Base-by-base conservation (phyloP, 30 jellyfish, hydroid and myxozoan species). In the Rhopilema esculentum region DNA sequence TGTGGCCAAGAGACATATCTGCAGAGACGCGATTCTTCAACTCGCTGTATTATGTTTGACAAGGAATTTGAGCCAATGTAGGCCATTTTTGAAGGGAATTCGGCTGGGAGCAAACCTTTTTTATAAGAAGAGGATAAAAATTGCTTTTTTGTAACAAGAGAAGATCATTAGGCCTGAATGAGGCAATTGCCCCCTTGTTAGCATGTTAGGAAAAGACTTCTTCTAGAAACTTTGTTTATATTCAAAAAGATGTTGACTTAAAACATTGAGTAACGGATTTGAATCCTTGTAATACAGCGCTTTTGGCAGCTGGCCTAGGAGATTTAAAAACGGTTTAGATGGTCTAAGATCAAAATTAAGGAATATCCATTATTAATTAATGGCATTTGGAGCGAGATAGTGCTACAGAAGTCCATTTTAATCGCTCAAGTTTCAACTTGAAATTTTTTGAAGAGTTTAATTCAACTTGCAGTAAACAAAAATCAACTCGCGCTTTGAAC, bases 391-490 rank as follows among this genome's bases (percentile, higher is more conserved):
- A 23, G 77, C 77, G 77, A 66, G 32, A 66, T 22, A 20, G 77
- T 66, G 77, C 33, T 66, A 66, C 77, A 66, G 77, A 66, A 66
- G 33, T 23, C 20, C 32, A 66, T 66, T 66, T 20, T 66, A 66
- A 66, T 66, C 50, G 33, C 16, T 22, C 16, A 66, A 66, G 77
- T 66, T 66, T 66, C 77, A 66, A 66, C 30, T 66, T 66, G 77
- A 23, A 66, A 22, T 16, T 66, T 66, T 66, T 32, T 23, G 30
- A 23, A 23, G 77, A 32, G 33, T 32, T 18, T 66, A 23, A 32
- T 23, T 66, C 23, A 32, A 66, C 33, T 66, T 66, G 50, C 33
- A 66, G 33, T 22, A 32, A 66, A 66, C 77, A 66, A 66, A 66
- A 66, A 19, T 19, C 30, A 21, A 19, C 21, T 66, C 23, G 21